Evolutionary conservation across 2,797 vertebrate genomes (phyloP), one percentile per base, ranked within the genome.

Genomic region (Allobates femoralis): DNA sequence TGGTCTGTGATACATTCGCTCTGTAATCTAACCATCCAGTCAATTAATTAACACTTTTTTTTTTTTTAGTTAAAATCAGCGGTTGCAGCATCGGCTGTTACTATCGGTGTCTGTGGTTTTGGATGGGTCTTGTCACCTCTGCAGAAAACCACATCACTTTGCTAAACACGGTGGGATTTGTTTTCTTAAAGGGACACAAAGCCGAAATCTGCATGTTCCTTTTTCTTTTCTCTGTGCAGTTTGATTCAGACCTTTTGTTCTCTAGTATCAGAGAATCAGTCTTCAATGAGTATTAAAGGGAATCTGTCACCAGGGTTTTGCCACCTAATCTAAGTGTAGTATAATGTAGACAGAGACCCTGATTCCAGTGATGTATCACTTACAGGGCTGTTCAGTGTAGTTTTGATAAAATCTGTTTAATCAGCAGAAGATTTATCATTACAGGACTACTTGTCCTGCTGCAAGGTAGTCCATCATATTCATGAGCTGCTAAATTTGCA

Each of bases 21-120:
- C 30, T 69, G 75, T 69, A 82, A 82, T 82, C 50, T 53, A 55
- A 82, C 50, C 32, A 55, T 28, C 51, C 80, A 56, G 56, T 58
- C n/a, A 82, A 53, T 73, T 71, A 56, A 71, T 58, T 30, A 56
- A 41, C n/a, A 11, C 23, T n/a, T 26, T 60, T 34, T 46, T 51
- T 64, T 80, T 73, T 82, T 69, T 81, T n/a, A n/a, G 66, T 55
- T 73, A 58, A 71, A 82, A 73, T 26, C 51, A 21, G 55, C 30
- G 53, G 30, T 78, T 78, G 8, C 76, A 32, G 28, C 53, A 21
- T 78, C 18, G 4, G 28, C 28, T 75, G 12, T 28, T n/a, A 15
- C 46, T 34, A 28, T 69, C 60, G 55, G 26, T 71, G 67, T 80
- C 64, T 82, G 80, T 82, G 80, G 80, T 82, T 71, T 69, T 53